These are phyloP conservation scores for Protomyctophum bolini DNA, from an alignment of 2,113 vertebrate species.

Conservation along the genomic window DNA sequence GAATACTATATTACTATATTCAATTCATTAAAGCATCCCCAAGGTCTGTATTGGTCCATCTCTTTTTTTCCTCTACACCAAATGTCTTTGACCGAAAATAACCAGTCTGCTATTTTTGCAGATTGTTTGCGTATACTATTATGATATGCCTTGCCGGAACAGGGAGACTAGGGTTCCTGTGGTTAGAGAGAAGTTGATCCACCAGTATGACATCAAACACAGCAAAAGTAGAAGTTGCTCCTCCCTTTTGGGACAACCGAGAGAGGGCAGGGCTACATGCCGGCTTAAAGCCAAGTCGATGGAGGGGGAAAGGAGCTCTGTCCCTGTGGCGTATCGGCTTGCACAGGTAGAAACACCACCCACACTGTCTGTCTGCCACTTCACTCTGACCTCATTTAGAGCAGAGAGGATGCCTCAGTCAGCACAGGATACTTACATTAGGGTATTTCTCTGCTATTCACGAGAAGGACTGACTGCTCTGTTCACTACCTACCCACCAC, in stretches of 20 bases:
- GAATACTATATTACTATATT: not conserved
- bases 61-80: no score
- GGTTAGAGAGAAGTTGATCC: constrained; percentile 24
- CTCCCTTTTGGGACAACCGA: constrained; percentile 47
- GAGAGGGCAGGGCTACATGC: constrained; percentile 25
- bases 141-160: no score
- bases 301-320: constrained; percentile 19
- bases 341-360: constrained; percentile 48
- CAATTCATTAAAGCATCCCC: no score
- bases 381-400: constrained; percentile 30
- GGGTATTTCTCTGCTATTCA: constrained; percentile 1
- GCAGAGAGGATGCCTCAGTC: constrained; percentile 3
- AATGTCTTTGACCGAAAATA: no score
- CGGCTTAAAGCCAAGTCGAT: constrained; percentile 28
- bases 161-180: not conserved
- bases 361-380: constrained; percentile 17
- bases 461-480: not conserved
- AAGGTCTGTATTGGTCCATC: no score
- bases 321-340: constrained; percentile 43
- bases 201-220: constrained; percentile 46
- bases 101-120: no score
- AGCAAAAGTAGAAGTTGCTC: constrained; percentile 43
- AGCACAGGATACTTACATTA: not conserved
- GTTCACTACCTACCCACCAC: constrained; percentile 4
- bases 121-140: no score